Evolutionary conservation across 2,888 invertebrate genomes (phyloP), one percentile per base, ranked within the genome.

Genomic region (Bhutanitis thaidina): DNA sequence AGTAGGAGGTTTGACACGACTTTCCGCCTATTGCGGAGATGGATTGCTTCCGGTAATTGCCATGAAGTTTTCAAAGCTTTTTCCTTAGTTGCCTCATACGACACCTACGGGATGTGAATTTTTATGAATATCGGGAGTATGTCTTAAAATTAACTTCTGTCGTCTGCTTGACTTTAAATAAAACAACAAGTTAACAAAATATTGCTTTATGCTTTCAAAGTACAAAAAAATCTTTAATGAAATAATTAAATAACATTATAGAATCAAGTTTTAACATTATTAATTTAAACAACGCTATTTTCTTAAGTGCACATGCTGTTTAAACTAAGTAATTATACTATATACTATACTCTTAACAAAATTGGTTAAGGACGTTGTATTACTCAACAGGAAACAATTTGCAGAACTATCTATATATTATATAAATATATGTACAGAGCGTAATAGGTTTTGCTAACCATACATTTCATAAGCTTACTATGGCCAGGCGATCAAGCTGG

Each of bases 171-270:
- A 27, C 7, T 5, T 5, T 10, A 43, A 52, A 52, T 45, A 38
- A 56, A 53, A 56, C 49, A 20, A 16, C 27, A 12, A 30, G 3
- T 41, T 46, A 53, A 52, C 39, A 56, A 56, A 52, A 56, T 56
- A 53, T 82, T 79, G 77, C 74, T 82, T 81, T 77, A 78, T 80
- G 75, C 71, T 67, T 76, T 71, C 57, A 69, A 76, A 71, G 67
- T 80, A 80, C 67, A 81, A 80, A 80, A 72, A 59, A 74, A 75
- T 67, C 58, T 65, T 63, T 34, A 34, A 12, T 34, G 34, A 10
- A 67, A 69, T 55, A 53, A 65, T 62, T 64, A 56, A 65, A 73
- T 61, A 68, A 74, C 61, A 69, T 65, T 64, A 71, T 65, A 65
- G 58, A 78, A 67, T 56, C 9, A 34, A 34, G 14, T 15, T 30